Conservation (phyloP, 2,797 vertebrate genomes). For the Artibeus jamaicensis region DNA sequence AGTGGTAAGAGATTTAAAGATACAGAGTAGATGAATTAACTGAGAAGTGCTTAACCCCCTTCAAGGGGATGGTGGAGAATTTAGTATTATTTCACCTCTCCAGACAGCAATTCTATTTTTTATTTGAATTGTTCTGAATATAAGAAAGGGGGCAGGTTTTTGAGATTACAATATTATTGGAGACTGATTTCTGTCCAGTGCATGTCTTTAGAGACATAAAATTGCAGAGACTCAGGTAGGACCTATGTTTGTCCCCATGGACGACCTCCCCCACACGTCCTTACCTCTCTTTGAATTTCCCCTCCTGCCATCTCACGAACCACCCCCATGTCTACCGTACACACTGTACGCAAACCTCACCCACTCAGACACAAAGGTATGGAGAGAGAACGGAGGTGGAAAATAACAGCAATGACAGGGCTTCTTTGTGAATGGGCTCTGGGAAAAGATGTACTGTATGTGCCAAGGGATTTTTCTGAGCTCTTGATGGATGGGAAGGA, state of each 20-base stretch:
- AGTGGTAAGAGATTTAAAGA: not conserved
- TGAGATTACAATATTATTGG: not conserved
- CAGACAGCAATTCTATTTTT: not conserved
- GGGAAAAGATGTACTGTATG: slow-evolving; percentile 38
- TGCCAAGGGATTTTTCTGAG: slow-evolving; percentile 61
- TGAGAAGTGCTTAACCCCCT: not conserved
- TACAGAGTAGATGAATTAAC: not conserved
- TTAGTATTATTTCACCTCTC: not conserved
- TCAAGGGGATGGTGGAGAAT: not conserved
- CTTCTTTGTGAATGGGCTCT: slow-evolving; percentile 31
- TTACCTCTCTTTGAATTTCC: not conserved
- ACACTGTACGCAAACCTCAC: not conserved
- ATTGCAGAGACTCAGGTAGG: not conserved
- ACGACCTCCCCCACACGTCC: not conserved
- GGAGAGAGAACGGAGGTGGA: not conserved
- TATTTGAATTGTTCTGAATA: not conserved
- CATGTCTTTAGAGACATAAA: not conserved
- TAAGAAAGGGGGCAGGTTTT: not conserved
- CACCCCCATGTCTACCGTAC: not conserved
- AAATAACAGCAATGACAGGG: not conserved
- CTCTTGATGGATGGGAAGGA: slow-evolving; percentile 76
- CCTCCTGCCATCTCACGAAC: not conserved
- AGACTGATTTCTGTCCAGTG: not conserved
- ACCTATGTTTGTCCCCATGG: not conserved
- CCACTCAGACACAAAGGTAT: not conserved